Evolutionary conservation across 2,113 vertebrate genomes (phyloP), one percentile per base, ranked within the genome.

Genomic region (Tyrannus savana): DNA sequence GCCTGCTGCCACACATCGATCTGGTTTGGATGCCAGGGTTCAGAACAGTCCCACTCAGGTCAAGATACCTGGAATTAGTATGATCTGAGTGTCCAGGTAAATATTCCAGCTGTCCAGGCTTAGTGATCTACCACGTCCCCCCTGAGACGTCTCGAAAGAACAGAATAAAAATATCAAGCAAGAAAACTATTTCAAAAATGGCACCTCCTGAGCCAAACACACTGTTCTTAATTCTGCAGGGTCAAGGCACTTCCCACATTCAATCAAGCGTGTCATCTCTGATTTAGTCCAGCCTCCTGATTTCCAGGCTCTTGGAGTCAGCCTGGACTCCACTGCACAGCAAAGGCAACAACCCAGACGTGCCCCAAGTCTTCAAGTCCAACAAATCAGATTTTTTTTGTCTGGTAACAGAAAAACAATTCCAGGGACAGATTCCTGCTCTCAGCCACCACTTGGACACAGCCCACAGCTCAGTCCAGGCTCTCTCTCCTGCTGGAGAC

Each of bases 391-490:
- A 7, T 2, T 46, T 56, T 55, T 69, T 69, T 41, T 19, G 22
- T 27, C 39, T 0, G 1, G 6, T 9, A 22, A 9, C 16, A 72
- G 46, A 2, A 25, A n/a, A 60, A 11, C 18, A 33, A 23, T 4
- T 7, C 5, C 4, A 7, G 7, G 50, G 80, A 8, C 17, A 33
- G 52, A 4, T 21, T 30, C 68, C 49, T 53, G 18, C 68, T 46
- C 12, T 6, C 33, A 7, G 52, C 62, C 7, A 0, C 1, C 33
- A 14, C 16, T 8, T 3, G 59, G n/a, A 22, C 11, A 1, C 33
- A 52, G 56, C 62, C 55, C 24, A 3, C 3, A 23, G 33, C 13
- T 30, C 33, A 9, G 27, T 1, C 17, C 27, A 7, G 68, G 3
- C 12, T 23, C 22, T 16, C 23, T 21, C 30, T 58, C 25, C 74